Percentiles rank a stretch among this genome's conserved stretches.
Conservation (phyloP, 2,888 invertebrate genomes). For the Hofmannophila pseudospretella region DNA sequence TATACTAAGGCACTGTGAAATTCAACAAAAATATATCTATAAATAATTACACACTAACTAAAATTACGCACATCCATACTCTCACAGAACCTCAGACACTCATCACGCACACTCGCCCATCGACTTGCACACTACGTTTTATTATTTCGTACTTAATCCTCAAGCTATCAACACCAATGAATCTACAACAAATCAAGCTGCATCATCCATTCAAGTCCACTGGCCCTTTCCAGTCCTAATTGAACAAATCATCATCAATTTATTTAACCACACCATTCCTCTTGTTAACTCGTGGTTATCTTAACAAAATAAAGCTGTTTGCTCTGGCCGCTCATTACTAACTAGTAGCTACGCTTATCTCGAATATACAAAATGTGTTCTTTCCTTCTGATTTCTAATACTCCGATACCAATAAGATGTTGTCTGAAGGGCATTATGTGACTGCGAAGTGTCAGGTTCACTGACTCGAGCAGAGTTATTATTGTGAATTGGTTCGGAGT, state of each 20-base stretch:
- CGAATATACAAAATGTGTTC: conserved; percentile 6
- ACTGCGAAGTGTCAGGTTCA: conserved; percentile 32
- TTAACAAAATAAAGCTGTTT: conserved; percentile 39
- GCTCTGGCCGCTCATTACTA: conserved; percentile 16
- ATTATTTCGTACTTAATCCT: too few species aligned
- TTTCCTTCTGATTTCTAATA: conserved; percentile 3
- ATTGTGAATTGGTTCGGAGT: conserved; percentile 33
- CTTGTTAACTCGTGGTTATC: conserved; percentile 36
- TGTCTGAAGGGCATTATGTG: conserved; percentile 22
- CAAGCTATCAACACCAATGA: conserved; percentile 28
- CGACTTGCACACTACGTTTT: too few species aligned
- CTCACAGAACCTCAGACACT: too few species aligned
- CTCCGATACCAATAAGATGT: conserved; percentile 18
- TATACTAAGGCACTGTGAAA: too few species aligned
- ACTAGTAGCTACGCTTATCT: conserved; percentile 16
- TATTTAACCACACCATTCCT: conserved; percentile 34
- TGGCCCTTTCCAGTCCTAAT: conserved; percentile 56
- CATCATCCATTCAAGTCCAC: conserved; percentile 18
- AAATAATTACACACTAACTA: too few species aligned
- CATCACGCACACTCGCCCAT: too few species aligned
- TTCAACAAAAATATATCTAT: too few species aligned
- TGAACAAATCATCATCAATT: conserved; percentile 67
- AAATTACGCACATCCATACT: too few species aligned
- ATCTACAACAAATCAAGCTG: conserved; percentile 38
- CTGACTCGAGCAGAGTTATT: conserved; percentile 31